Conservation (phyloP, 1,140 invertebrate genomes). For the Aleiodes sp. region DNA sequence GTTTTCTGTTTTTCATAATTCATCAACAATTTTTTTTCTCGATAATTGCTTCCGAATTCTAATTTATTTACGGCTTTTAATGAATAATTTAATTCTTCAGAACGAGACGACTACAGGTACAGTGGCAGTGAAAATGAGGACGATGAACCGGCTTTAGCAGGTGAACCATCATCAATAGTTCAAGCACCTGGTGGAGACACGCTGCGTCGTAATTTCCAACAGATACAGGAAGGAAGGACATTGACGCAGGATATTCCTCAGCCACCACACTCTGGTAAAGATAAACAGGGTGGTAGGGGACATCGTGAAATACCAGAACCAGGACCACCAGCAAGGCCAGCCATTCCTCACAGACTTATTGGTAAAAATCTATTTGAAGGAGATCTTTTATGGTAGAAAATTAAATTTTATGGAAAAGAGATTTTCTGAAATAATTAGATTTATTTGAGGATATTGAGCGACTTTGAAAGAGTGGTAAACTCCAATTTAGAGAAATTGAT, state of each 20-base stretch:
- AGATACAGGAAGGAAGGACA: constrained; percentile 90
- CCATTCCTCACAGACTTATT: constrained; percentile 88
- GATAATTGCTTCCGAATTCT: too few relatives aligned
- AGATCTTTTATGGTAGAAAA: constrained; percentile 24
- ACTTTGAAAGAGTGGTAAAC: too few relatives aligned
- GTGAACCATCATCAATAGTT: constrained; percentile 89
- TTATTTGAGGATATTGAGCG: too few relatives aligned
- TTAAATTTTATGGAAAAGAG: too few relatives aligned
- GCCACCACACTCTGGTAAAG: constrained; percentile 67
- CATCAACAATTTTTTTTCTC: too few relatives aligned
- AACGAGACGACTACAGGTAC: constrained; percentile 84
- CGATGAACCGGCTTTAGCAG: constrained; percentile 83
- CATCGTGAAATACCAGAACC: constrained; percentile 75
- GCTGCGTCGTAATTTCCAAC: constrained; percentile 94
- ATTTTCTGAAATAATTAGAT: too few relatives aligned
- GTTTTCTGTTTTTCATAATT: too few relatives aligned
- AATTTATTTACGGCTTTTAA: too few relatives aligned
- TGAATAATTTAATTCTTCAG: constrained; percentile 52
- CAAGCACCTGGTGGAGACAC: constrained; percentile 91
- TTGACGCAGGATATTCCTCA: constrained; percentile 68
- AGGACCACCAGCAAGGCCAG: constrained; percentile 83
- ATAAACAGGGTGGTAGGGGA: constrained; percentile 67
- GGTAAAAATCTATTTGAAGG: constrained; percentile 59
- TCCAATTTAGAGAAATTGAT: too few relatives aligned
- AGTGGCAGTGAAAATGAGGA: constrained; percentile 91